phyloP scores from a whole-genome alignment of 2,888 invertebrate species.

The Euzophera pinguis region DNA sequence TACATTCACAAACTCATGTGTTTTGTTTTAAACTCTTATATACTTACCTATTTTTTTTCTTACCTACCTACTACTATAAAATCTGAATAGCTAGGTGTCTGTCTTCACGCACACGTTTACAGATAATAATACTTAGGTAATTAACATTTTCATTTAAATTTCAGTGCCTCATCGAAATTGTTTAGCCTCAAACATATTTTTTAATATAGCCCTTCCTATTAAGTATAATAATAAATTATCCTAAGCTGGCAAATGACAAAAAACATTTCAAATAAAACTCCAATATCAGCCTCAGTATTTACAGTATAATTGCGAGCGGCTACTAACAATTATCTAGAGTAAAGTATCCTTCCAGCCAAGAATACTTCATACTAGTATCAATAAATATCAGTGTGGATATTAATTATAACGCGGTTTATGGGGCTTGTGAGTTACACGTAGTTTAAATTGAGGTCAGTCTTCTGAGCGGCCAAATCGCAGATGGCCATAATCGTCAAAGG shows the following conservation, averaged over 20 bases:
- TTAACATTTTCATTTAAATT: too few species aligned
- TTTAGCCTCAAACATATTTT: too few species aligned
- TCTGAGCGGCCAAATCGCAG: conserved; percentile 84
- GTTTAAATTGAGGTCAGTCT: conserved; percentile 49
- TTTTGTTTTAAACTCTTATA: too few species aligned
- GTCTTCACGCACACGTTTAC: too few species aligned
- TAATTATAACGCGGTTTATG: conserved; percentile 22
- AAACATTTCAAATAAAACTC: background rate
- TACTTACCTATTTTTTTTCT: too few species aligned
- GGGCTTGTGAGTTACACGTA: conserved; percentile 23
- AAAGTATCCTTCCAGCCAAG: conserved; percentile 56
- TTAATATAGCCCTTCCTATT: too few species aligned
- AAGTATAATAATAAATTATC: too few species aligned
- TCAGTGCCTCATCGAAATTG: too few species aligned
- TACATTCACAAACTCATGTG: conserved; percentile 49
- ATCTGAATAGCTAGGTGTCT: background rate
- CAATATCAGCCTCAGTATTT: background rate
- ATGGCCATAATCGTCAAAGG: conserved; percentile 88
- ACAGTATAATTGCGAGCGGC: background rate
- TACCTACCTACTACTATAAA: background rate
- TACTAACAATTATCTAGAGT: conserved; percentile 8
- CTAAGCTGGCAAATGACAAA: too few species aligned
- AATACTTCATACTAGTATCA: conserved; percentile 38
- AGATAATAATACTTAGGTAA: too few species aligned
- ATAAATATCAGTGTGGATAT: background rate